Evolutionary conservation across 2,888 invertebrate genomes (phyloP), one percentile per base, ranked within the genome.

Genomic region (Agrotis clavis): DNA sequence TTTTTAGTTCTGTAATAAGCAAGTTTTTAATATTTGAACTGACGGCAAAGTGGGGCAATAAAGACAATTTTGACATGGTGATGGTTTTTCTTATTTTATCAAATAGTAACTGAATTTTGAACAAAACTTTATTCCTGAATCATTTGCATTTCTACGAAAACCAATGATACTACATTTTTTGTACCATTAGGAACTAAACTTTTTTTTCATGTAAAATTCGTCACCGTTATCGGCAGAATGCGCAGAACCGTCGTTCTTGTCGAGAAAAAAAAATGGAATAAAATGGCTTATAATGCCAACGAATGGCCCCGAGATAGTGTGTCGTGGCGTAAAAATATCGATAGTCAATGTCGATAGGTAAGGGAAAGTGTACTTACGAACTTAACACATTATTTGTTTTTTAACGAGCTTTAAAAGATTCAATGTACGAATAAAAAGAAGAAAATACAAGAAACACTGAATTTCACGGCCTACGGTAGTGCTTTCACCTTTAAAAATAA

Each of bases 281-380:
- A 81, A 83, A 84, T 73, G 71, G 77, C 63, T 74, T 74, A 62
- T 85, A 83, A 82, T 84, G 81, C 77, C 77, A 78, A 77, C 74
- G 65, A 79, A 82, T 81, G 77, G 70, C 59, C 35, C 59, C 65
- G 54, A 73, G 63, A 69, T 81, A 71, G 71, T 61, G 71, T 19
- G 48, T 47, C 50, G 35, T 60, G 19, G 18, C 25, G 59, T 62
- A 41, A 70, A 41, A 48, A 59, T 71, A 69, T 82, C 83, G 83
- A 75, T 81, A 6, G 11, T 59, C 30, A 50, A 60, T 70, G n/a
- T 81, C 75, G 79, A 81, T 79, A 79, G 35, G 60, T 67, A 30
- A 6, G 30, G 25, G 30, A 65, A 60, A 62, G 19, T 21, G 41
- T 63, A 14, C 19, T 66, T 47, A 35, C 6, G 3, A 14, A 45